Evolutionary conservation across 2,797 vertebrate species (phyloP), one percentile per base, ranked within the genome.

Genomic region (Lacerta viridis): DNA sequence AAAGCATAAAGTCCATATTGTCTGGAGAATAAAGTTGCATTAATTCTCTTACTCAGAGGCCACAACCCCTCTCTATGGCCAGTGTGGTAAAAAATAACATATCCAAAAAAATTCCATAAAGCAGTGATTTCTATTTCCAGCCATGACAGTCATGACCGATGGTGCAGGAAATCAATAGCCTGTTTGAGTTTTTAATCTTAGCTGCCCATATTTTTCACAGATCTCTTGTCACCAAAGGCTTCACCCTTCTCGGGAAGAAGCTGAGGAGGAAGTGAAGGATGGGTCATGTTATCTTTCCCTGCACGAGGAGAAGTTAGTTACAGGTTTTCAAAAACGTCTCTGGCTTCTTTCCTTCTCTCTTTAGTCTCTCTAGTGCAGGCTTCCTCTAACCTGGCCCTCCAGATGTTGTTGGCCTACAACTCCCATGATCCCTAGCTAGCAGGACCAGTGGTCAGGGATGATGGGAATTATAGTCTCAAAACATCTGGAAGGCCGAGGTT

Each of bases 91-190:
- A 84, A 55, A 81, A 79, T 88, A 74, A 18, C 4, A 61, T 84
- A 80, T 39, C 76, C 61, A 83, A 50, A 90, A 50, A 90, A 88
- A 86, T 83, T 90, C 81, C 85, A 79, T 83, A 86, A 75, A 87
- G 8, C 55, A 59, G 43, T 41, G 43, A 29, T 78, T 84, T 89
- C 69, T 89, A 50, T 87, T 89, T 79, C 29, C 15, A 88, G 64
- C 11, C 43, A 87, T 80, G 39, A 74, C 0, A 3, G 13, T 20
- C 13, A 18, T 84, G 13, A 11, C 41, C 0, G 69, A 68, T 86
- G n/a, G 68, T 43, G 90, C 18, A 84, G 72, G 80, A 82, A 93
- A 75, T 69, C 84, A 88, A 78, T 87, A 55, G 43, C 46, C 2
- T 39, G 55, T 64, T 88, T 86, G 85, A 87, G 55, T 86, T 87